These are phyloP conservation scores for Chlorodrepanis virens DNA, from an alignment of 2,113 vertebrate genomes.

Conservation along the genomic window DNA sequence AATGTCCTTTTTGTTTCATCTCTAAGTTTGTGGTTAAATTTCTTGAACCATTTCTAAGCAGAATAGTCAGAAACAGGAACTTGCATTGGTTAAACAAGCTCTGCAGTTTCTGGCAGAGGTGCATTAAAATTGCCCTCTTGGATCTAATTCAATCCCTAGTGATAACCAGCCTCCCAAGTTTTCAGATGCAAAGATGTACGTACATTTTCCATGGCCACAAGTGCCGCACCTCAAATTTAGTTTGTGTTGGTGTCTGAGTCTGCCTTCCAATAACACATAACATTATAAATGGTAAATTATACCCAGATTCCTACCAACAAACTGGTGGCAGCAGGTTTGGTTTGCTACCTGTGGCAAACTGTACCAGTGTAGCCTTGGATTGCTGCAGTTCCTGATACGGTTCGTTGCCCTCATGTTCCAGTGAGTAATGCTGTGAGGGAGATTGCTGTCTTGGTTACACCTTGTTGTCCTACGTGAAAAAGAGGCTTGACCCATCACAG, in stretches of 20 bases:
- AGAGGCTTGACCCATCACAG: background rate
- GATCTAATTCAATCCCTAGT: background rate
- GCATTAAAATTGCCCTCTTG: background rate
- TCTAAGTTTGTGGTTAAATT: background rate
- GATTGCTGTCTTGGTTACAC: constrained; percentile 30
- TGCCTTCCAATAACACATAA: background rate
- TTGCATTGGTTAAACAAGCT: background rate
- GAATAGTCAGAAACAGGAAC: background rate
- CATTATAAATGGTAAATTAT: background rate
- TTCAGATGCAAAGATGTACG: background rate
- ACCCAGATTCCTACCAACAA: background rate
- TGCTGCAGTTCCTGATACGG: background rate
- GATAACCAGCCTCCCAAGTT: background rate
- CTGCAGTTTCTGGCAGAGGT: background rate
- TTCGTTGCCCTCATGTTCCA: background rate
- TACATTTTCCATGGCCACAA: background rate
- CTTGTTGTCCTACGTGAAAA: background rate
- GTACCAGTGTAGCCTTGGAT: background rate
- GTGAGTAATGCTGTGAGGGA: background rate
- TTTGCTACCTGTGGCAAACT: background rate
- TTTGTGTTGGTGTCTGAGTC: background rate
- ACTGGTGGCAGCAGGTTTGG: constrained; percentile 17
- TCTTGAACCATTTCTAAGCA: background rate
- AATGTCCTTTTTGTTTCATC: background rate
- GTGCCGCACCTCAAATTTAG: background rate